Evolutionary conservation across 2,888 invertebrate species (phyloP).

Genomic region (Callinectes sapidus): DNA sequence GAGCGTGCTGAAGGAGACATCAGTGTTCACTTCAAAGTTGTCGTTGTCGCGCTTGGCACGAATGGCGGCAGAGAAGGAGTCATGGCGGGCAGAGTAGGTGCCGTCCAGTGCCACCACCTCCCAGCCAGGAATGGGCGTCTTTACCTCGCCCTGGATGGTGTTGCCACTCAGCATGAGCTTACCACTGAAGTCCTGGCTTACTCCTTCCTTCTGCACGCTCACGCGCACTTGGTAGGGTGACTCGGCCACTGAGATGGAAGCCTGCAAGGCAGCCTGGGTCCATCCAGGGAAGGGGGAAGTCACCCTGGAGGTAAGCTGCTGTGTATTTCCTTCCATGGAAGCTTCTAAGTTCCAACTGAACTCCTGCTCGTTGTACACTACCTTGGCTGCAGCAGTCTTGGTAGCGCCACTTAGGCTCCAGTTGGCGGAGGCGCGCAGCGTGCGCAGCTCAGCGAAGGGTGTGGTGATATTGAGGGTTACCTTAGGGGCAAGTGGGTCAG

Average conservation of each 20-base stretch:
- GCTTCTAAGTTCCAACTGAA: constrained; percentile 59
- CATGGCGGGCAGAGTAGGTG: constrained; percentile 24
- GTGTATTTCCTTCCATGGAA: constrained; percentile 34
- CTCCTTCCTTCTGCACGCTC: constrained; percentile 46
- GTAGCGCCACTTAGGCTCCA: constrained; percentile 59
- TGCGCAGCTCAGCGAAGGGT: constrained; percentile 61
- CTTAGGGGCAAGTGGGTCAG: constrained; percentile 47
- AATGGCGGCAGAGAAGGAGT: not conserved
- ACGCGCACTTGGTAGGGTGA: constrained; percentile 45
- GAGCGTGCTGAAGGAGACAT: constrained; percentile 42
- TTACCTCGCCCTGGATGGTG: constrained; percentile 46
- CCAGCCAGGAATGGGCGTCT: constrained; percentile 56
- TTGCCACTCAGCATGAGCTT: constrained; percentile 16
- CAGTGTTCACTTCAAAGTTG: constrained; percentile 38
- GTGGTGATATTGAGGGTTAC: constrained; percentile 64
- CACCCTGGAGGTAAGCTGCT: constrained; percentile 42
- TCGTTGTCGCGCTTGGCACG: constrained; percentile 36
- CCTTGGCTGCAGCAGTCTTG: constrained; percentile 45
- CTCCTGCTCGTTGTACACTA: constrained; percentile 43
- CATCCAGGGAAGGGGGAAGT: constrained; percentile 51
- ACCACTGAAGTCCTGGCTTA: constrained; percentile 22
- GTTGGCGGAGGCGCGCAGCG: constrained; percentile 55
- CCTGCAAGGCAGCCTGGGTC: constrained; percentile 38
- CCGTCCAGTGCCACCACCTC: constrained; percentile 54
- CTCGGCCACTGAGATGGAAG: constrained; percentile 44